Evolutionary conservation across 2,113 vertebrate genomes (phyloP).

Genomic region (Lepidothrix coronata): DNA sequence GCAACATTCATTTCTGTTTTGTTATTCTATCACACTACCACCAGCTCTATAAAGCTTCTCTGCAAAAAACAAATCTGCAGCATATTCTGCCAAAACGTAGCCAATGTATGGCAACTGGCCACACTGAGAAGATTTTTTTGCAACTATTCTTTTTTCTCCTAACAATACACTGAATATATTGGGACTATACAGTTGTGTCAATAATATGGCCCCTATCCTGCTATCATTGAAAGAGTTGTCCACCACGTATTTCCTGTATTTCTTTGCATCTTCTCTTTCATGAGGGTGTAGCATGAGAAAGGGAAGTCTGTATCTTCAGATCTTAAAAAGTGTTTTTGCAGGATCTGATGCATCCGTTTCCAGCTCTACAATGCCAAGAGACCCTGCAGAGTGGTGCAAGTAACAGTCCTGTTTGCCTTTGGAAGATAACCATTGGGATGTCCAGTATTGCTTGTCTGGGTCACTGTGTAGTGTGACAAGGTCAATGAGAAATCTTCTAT

Average conservation of each 20-base stretch:
- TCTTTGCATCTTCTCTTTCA: not conserved
- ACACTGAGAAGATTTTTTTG: not conserved
- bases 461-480: not conserved
- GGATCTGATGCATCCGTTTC: not conserved
- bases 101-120: not conserved
- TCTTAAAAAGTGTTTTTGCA: not conserved
- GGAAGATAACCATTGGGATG: not conserved
- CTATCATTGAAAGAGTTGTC: not conserved
- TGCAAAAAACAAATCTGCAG: not conserved
- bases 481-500: not conserved
- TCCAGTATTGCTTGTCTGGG: not conserved
- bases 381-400: not conserved
- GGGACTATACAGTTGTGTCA: not conserved
- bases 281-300: not conserved
- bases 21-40: not conserved
- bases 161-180: not conserved
- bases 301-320: not conserved
- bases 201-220: not conserved
- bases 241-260: not conserved
- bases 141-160: not conserved
- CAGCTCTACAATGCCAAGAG: not conserved
- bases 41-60: not conserved
- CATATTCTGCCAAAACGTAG: fast-evolving
- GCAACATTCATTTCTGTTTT: not conserved
- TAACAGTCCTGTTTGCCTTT: not conserved